These are phyloP conservation scores for Nemapogon koenigi DNA, from an alignment of 2,888 invertebrate genomes.

Conservation along the genomic window DNA sequence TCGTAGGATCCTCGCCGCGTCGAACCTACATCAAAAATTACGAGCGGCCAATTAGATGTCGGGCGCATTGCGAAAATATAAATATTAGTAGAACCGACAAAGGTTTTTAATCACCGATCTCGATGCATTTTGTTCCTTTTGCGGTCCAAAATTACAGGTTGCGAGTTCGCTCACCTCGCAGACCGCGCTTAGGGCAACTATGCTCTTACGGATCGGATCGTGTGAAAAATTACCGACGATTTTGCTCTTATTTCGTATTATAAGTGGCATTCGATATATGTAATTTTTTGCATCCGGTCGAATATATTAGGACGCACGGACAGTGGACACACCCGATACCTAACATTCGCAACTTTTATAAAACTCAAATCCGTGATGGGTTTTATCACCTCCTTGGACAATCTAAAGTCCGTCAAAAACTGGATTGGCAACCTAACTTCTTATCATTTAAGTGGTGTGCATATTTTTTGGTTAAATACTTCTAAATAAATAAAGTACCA, in stretches of 20 bases:
- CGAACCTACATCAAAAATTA: slow-evolving; percentile 45
- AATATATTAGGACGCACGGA: slow-evolving; percentile 24
- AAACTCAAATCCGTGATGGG: too few relatives aligned
- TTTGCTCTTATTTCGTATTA: slow-evolving; percentile 54
- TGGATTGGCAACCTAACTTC: too few relatives aligned
- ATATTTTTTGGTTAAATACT: too few relatives aligned
- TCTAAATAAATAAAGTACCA: too few relatives aligned
- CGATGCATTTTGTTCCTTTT: slow-evolving; percentile 57
- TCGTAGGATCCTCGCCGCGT: slow-evolving; percentile 31
- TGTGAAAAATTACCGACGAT: slow-evolving; percentile 58
- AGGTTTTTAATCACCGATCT: slow-evolving; percentile 65
- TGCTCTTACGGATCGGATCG: slow-evolving; percentile 41
- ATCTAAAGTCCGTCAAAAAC: too few relatives aligned
- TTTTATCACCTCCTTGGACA: too few relatives aligned
- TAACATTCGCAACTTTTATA: too few relatives aligned
- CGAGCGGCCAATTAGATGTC: slow-evolving; percentile 60
- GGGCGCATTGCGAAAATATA: slow-evolving; percentile 62
- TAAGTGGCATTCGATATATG: slow-evolving; percentile 54
- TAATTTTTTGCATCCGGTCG: slow-evolving; percentile 50
- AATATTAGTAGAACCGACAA: slow-evolving; percentile 67
- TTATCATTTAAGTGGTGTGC: too few relatives aligned
- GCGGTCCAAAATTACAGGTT: slow-evolving; percentile 64
- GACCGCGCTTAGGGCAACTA: slow-evolving; percentile 59
- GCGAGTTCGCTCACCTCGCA: slow-evolving; percentile 59
- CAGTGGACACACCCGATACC: slow-evolving; percentile 7